Evolutionary conservation across 1,140 invertebrate genomes (phyloP).

Genomic region (Drosophila tropicalis): DNA sequence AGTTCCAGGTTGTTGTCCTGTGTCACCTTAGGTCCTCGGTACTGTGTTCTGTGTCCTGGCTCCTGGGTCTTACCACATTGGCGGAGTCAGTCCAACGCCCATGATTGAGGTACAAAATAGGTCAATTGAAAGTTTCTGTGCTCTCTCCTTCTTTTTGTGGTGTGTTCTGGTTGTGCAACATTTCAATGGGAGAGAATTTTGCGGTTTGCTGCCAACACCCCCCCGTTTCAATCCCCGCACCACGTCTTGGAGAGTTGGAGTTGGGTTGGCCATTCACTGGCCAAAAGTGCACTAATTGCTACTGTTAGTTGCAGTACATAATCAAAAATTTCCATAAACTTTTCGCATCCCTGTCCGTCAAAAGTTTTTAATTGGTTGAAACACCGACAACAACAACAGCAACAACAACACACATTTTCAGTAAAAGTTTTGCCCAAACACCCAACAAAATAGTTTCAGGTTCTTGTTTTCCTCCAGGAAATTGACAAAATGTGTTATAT

Average conservation of each 20-base stretch:
- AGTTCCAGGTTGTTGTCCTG: slow-evolving; percentile 70
- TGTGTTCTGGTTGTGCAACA: background rate
- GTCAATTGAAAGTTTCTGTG: slow-evolving; percentile 59
- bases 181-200: slow-evolving; percentile 5
- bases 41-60: too few relatives aligned
- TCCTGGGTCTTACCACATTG: slow-evolving; percentile 28
- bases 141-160: background rate
- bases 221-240: background rate
- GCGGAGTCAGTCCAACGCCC: slow-evolving; percentile 51
- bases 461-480: too few relatives aligned
- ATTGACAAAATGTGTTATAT: too few relatives aligned
- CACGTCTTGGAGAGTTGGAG: background rate
- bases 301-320: background rate
- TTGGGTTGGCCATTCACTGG: background rate
- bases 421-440: background rate
- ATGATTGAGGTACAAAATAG: slow-evolving; percentile 55
- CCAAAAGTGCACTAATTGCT: slow-evolving; percentile 4
- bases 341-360: background rate
- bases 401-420: background rate
- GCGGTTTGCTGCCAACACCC: background rate
- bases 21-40: slow-evolving; percentile 37
- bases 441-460: too few relatives aligned
- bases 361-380: slow-evolving; percentile 3
- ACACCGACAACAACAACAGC: background rate
- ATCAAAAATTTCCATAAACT: slow-evolving; percentile 7